Percentiles rank a stretch among this genome's conserved stretches.
Evolutionary conservation across 1,140 invertebrate species (phyloP).

Genomic region (Matsumurasca onukii): DNA sequence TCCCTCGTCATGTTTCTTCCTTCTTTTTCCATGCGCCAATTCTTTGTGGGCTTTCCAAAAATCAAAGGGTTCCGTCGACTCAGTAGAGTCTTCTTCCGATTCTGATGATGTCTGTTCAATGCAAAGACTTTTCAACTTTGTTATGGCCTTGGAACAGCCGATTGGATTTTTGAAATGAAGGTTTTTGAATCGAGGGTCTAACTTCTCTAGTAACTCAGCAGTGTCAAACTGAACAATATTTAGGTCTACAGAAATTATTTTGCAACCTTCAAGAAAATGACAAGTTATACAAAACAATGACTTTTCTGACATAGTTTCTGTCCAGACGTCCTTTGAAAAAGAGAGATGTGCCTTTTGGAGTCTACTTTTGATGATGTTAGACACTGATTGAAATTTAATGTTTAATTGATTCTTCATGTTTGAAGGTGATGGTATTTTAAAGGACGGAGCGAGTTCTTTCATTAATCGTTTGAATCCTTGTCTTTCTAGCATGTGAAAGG

Average conservation of each 20-base stretch:
- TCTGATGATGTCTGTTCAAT: background rate
- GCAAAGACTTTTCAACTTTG: constrained; percentile 21
- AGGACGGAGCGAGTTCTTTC: constrained; percentile 20
- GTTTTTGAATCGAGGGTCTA: constrained; percentile 45
- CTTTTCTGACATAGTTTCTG: constrained; percentile 20
- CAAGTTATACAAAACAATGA: constrained; percentile 24
- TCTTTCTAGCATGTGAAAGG: background rate
- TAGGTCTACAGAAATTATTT: constrained; percentile 24
- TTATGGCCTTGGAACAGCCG: constrained; percentile 27
- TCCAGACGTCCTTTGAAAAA: constrained; percentile 18
- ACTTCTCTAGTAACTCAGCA: constrained; percentile 39
- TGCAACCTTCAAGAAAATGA: constrained; percentile 4
- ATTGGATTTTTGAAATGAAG: constrained; percentile 37
- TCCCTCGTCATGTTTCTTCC: background rate
- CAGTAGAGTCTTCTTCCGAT: constrained; percentile 6
- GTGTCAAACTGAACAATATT: constrained; percentile 31
- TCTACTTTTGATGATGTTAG: background rate
- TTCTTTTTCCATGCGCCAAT: constrained; percentile 22
- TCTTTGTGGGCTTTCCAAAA: constrained; percentile 31
- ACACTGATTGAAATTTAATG: constrained; percentile 9
- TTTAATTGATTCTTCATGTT: constrained; percentile 1
- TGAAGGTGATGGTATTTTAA: constrained; percentile 12
- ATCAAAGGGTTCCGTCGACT: constrained; percentile 16
- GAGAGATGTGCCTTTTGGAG: background rate
- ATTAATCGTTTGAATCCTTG: constrained; percentile 15